A percentile compares a stretch with the other conserved stretches of the same genome.
Evolutionary conservation across 2,888 invertebrate species (phyloP).

Genomic region (Gymnocheta viridis): DNA sequence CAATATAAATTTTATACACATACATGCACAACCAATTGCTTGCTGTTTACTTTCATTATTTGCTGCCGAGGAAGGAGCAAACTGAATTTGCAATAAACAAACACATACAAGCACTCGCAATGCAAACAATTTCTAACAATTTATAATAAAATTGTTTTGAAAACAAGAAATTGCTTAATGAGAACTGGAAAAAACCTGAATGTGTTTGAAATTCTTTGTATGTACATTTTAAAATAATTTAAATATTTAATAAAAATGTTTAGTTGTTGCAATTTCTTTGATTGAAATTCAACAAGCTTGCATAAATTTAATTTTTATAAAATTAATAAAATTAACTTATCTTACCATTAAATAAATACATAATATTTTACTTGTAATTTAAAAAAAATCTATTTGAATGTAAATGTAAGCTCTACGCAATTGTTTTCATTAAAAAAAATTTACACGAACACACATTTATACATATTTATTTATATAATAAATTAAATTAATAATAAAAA

Average conservation of each 20-base stretch:
- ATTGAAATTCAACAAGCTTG: background rate
- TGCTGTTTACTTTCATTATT: conserved; percentile 44
- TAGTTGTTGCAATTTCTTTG: background rate
- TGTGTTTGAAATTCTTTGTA: background rate
- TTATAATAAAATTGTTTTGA: conserved; percentile 27
- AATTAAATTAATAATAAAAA: background rate
- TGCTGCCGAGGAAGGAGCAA: background rate
- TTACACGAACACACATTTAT: background rate
- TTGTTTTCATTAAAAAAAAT: background rate
- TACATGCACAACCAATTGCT: conserved; percentile 47
- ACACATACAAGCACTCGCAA: background rate
- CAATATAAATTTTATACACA: conserved; percentile 43
- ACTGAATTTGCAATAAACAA: conserved; percentile 7
- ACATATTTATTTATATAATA: background rate
- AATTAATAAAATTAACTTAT: too few relatives aligned
- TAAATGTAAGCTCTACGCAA: background rate
- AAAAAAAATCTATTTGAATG: background rate
- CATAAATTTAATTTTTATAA: background rate
- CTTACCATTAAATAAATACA: too few relatives aligned
- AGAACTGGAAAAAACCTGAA: background rate
- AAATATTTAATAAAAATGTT: background rate
- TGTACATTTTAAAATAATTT: background rate
- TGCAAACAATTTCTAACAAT: conserved; percentile 22
- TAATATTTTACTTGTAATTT: background rate
- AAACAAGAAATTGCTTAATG: conserved; percentile 31